A percentile compares a stretch with the other conserved stretches of the same genome.
Evolutionary conservation across 1,140 invertebrate species (phyloP).

Genomic region (Macrobrachium nipponense): DNA sequence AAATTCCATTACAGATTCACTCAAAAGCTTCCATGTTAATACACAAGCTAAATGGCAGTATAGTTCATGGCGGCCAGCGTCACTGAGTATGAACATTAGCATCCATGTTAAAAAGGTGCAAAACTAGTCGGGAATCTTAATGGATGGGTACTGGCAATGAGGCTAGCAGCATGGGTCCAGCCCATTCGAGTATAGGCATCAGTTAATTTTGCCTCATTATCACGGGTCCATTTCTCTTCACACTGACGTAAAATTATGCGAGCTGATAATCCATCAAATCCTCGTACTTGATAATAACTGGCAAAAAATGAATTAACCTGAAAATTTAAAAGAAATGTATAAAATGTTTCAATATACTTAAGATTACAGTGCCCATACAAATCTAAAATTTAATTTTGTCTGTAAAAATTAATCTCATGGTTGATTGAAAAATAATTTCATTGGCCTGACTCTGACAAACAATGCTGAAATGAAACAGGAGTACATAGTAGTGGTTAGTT

Average conservation of each 20-base stretch:
- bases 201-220: conserved; percentile 46
- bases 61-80: too few relatives aligned
- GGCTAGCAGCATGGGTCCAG: conserved; percentile 42
- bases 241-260: conserved; percentile 45
- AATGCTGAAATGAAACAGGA: too few relatives aligned
- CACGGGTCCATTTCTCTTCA: conserved; percentile 56
- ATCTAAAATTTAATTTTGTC: too few relatives aligned
- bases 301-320: conserved; percentile 48
- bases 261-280: conserved; percentile 31
- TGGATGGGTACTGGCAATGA: conserved; percentile 47
- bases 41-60: too few relatives aligned
- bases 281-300: conserved; percentile 42
- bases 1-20: too few relatives aligned
- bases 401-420: too few relatives aligned
- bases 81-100: too few relatives aligned
- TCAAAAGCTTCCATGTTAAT: too few relatives aligned
- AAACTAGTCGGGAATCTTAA: conserved; percentile 42
- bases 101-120: conserved; percentile 35
- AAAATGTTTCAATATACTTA: not conserved
- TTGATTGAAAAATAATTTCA: too few relatives aligned
- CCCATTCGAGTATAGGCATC: conserved; percentile 44
- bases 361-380: too few relatives aligned
- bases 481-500: too few relatives aligned
- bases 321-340: not conserved
- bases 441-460: too few relatives aligned